Percentiles rank a stretch among this genome's conserved stretches.
These are phyloP conservation scores for Pterois miles DNA, from an alignment of 2,797 vertebrate species.

Conservation along the genomic window DNA sequence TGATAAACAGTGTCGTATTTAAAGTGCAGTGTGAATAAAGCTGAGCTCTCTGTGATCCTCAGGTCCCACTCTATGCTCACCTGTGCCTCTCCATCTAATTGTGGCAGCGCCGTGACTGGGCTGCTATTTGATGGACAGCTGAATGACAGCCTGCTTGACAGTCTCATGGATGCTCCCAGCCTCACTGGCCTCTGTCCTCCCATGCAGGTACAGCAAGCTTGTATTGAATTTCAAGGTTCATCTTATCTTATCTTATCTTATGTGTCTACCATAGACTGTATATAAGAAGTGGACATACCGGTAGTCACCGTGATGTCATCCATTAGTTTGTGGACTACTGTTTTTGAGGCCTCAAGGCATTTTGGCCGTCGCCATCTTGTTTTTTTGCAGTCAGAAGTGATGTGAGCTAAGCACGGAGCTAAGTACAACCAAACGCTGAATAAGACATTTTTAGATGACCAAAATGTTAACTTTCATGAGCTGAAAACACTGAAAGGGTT, in stretches of 20 bases:
- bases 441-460: not conserved
- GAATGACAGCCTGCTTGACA: constrained; percentile 89
- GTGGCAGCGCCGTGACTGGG: constrained; percentile 72
- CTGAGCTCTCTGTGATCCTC: constrained; percentile 17
- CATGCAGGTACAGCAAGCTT: constrained; percentile 85
- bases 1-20: not conserved
- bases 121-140: constrained; percentile 84
- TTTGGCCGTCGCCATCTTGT: not conserved
- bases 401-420: not conserved
- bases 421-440: not conserved
- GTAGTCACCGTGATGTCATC: not conserved
- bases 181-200: constrained; percentile 91
- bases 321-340: not conserved
- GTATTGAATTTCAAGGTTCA: too few relatives aligned
- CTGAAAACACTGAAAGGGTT: too few relatives aligned
- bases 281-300: not conserved
- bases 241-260: too few relatives aligned
- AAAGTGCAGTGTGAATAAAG: not conserved
- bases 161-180: constrained; percentile 84
- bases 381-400: not conserved
- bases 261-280: not conserved
- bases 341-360: not conserved
- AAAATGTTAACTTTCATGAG: not conserved
- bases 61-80: constrained; percentile 94
- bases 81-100: constrained; percentile 78